Base-by-base conservation (phyloP, 2,113 vertebrate genomes). In the Erythrocercus mccallii region DNA sequence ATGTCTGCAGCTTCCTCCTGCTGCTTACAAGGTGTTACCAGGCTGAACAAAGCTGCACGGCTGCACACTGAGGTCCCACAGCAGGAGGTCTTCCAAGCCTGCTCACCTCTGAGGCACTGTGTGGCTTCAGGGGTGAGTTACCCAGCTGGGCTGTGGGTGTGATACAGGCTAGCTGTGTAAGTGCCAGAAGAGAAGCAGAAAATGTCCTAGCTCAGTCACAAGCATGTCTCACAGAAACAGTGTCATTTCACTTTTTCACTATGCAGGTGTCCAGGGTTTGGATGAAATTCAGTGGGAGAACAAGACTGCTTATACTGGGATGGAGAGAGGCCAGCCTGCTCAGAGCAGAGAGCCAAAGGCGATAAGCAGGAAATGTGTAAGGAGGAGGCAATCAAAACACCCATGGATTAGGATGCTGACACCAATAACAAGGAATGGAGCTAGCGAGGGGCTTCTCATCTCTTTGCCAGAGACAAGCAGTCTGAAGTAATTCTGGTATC, bases 31-130 rank as follows among this genome's bases (percentile, higher is more conserved):
- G 27, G 27, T 47, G 31, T 10, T 22, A 31, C 14, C 33, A 66
- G 28, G 35, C 40, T 62, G 78, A 88, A 30, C 28, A 80, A 42
- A 76, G 31, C 45, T 62, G 25, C 24, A 11, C 0, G 5, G 27
- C 45, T 76, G 40, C 0, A 0, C 24, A 23, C 45, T 74, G 74
- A 53, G 44, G 9, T 31, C 51, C 25, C 44, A 16, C 23, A 79
- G 57, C 33, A 42, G 2, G 30, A 48, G 27, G 1, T 45, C 27
- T 48, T 37, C 81, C 33, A 60, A 68, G 10, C 20, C 31, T 30
- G n/a, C 69, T 72, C 61, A 17, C 28, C 38, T 68, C 15, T 5
- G 38, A 53, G 35, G 31, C n/a, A 10, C 1, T 12, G 19, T 28
- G 28, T 2, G 9, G n/a, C 35, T 57, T 16, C 2, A 7, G 30